Base-by-base conservation (phyloP, 2,888 invertebrate genomes). In the Agrochola litura region DNA sequence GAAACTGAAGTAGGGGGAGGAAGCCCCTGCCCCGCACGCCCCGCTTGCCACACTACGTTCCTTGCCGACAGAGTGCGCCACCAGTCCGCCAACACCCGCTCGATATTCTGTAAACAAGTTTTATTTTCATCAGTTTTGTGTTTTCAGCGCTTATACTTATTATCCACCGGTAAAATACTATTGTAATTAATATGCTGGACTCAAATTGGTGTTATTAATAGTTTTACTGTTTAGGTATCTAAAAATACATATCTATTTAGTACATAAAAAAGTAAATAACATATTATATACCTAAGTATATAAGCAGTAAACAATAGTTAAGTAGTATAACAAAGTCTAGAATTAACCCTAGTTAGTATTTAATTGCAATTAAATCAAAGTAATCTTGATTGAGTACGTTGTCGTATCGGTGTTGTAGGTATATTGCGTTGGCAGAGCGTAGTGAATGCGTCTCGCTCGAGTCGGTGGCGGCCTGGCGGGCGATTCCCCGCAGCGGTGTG, bases 91-190 rank as follows among this genome's bases (percentile, higher is more conserved):
- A 93, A 94, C 94, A 93, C 94, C 93, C 95, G 96, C 92, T 96
- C 96, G 94, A 96, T 96, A 96, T 95, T 92, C 96, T 96, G 96
- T 96, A 96, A 96, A 96, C 95, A 96, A 95, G 92, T 92, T 93
- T 94, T 94, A 94, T 95, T 95, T 95, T 95, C 94, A 95, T 92
- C 90, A 90, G 88, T 90, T 91, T 91, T 86, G 89, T 88, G 90
- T 93, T 95, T 94, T 93, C 92, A 91, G 89, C 77, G 86, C 72
- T 73, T 77, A 83, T 41, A 73, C 75, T 72, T 56, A 73, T 56
- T 52, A 79, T 79, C 68, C 46, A 72, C 67, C 70, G 41, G 65
- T 76, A 74, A 85, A 81, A 77, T 84, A 75, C 4, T 54, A 25
- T 70, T 52, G 3, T 68, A 43, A 75, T 77, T 41, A 52, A 61